These are phyloP conservation scores for Enteromius unitaeniatus DNA, from an alignment of 2,797 vertebrate genomes.

Conservation along the genomic window DNA sequence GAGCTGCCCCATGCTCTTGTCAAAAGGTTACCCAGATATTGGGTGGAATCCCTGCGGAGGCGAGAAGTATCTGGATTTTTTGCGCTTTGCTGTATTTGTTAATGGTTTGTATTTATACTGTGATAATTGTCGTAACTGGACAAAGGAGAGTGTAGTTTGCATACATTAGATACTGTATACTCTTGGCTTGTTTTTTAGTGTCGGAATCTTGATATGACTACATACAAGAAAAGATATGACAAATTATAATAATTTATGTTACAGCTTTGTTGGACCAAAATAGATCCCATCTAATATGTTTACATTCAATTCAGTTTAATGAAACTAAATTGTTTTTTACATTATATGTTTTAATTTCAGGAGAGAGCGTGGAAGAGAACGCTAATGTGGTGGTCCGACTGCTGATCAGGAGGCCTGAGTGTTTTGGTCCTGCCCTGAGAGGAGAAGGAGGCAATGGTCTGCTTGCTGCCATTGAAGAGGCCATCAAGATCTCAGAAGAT, in stretches of 20 bases:
- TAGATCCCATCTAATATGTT: background rate
- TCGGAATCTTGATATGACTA: background rate
- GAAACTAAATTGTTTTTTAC: background rate
- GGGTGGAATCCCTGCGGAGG: conserved; percentile 96
- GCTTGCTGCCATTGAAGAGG: conserved; percentile 91
- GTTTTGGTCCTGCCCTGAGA: conserved; percentile 92
- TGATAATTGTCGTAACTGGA: background rate
- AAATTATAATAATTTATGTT: background rate
- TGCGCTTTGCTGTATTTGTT: conserved; percentile 95
- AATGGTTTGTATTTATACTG: conserved; percentile 80
- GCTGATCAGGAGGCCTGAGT: conserved; percentile 92
- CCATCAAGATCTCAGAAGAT: conserved; percentile 94
- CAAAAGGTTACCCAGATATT: conserved; percentile 94
- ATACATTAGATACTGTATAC: background rate
- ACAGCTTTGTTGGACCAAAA: background rate
- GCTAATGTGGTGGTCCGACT: conserved; percentile 94
- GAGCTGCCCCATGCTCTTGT: conserved; percentile 91
- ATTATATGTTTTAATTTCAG: conserved; percentile 65
- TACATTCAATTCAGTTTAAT: background rate
- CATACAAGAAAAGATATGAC: background rate
- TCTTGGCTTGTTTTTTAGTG: background rate
- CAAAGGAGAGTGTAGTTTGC: background rate
- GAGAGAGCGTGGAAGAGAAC: conserved; percentile 95
- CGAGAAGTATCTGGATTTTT: conserved; percentile 93
- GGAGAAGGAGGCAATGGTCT: conserved; percentile 93